A percentile compares a stretch with the other conserved stretches of the same genome.
Evolutionary conservation across 2,888 invertebrate species (phyloP).

Genomic region (Xestobium rufovillosum): DNA sequence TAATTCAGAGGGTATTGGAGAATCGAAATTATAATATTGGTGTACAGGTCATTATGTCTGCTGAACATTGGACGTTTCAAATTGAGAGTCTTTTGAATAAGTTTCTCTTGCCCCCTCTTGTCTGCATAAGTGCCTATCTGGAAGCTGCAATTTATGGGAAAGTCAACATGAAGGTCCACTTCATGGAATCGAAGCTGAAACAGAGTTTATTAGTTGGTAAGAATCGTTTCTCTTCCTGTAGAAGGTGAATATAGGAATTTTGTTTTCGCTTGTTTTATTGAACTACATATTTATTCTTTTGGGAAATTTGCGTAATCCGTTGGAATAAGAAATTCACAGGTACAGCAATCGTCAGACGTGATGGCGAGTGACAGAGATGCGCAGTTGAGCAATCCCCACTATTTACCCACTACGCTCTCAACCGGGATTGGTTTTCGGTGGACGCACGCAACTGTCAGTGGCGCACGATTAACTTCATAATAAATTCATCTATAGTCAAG

Average conservation of each 20-base stretch:
- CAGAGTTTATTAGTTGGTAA: conserved; percentile 38
- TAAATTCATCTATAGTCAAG: too few species aligned
- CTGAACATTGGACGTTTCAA: conserved; percentile 56
- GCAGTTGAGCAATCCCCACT: too few species aligned
- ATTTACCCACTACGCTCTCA: too few species aligned
- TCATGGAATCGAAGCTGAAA: conserved; percentile 44
- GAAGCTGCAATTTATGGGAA: conserved; percentile 70
- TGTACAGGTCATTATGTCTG: conserved; percentile 54
- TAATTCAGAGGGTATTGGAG: conserved; percentile 44
- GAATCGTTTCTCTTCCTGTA: conserved; percentile 24
- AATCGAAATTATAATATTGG: conserved; percentile 41
- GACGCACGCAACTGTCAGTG: too few species aligned
- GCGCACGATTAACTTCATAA: too few species aligned
- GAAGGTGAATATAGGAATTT: conserved; percentile 2
- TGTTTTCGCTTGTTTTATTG: conserved; percentile 1
- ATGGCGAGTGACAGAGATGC: too few species aligned
- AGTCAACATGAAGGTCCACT: conserved; percentile 44
- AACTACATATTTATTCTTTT: neutral
- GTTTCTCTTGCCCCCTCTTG: conserved; percentile 50
- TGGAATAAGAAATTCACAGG: too few species aligned
- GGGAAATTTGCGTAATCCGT: neutral
- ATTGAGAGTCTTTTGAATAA: conserved; percentile 50
- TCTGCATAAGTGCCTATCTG: conserved; percentile 64
- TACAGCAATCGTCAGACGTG: too few species aligned
- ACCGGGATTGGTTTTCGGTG: too few species aligned